Evolutionary conservation across 2,888 invertebrate genomes (phyloP).

Genomic region (Ashinkailepas kermadecensis): DNA sequence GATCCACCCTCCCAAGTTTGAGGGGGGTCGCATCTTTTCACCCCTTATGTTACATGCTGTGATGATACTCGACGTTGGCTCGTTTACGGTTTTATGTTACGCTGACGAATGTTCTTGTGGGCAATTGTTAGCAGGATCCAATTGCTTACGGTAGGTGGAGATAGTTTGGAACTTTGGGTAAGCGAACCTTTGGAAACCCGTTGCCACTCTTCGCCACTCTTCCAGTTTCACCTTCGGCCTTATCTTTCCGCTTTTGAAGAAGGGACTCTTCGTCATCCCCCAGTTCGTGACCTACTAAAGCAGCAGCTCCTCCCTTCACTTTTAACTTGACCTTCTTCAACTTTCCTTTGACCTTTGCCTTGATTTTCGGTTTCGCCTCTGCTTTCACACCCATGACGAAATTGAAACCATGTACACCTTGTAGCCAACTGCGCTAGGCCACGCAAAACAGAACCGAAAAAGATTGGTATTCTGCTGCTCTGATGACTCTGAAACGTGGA

Average conservation of each 20-base stretch:
- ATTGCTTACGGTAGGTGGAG: not conserved
- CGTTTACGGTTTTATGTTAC: not conserved
- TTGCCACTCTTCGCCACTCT: not conserved
- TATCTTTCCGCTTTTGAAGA: not conserved
- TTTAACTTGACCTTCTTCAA: not conserved
- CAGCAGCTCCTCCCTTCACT: not conserved
- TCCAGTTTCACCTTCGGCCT: not conserved
- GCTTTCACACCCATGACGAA: not conserved
- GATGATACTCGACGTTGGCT: not conserved
- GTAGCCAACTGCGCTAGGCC: no score
- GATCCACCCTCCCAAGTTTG: no score
- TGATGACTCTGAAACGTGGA: no score
- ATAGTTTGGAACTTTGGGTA: not conserved
- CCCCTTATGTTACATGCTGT: not conserved
- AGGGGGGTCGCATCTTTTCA: no score
- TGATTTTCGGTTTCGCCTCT: not conserved
- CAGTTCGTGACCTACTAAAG: not conserved
- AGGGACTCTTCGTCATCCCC: not conserved
- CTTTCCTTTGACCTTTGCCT: not conserved
- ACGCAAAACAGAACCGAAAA: no score
- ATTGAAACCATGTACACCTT: no score
- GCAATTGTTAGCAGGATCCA: not conserved
- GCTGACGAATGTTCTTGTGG: not conserved
- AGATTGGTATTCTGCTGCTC: no score
- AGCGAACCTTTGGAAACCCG: not conserved